Percentiles rank a stretch among this genome's conserved stretches.
Conservation (phyloP, 2,797 vertebrate species). For the Novumbra hubbsi region DNA sequence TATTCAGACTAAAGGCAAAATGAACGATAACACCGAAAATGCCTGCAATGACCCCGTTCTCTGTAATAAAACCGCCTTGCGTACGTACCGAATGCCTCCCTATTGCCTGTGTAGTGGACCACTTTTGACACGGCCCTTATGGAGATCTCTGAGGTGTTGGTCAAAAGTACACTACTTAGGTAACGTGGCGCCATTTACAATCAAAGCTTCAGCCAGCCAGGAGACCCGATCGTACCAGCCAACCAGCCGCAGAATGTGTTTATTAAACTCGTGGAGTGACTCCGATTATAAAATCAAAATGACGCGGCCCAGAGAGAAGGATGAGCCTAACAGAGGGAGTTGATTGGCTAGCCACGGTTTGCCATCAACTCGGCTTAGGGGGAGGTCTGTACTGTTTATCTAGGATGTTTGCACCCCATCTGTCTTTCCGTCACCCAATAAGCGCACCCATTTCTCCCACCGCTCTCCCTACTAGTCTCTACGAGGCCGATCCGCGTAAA, state of each 20-base stretch:
- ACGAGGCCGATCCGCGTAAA: constrained; percentile 34
- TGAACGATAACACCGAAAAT: constrained; percentile 39
- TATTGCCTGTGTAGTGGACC: not conserved
- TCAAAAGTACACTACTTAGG: not conserved
- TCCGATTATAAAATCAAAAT: constrained; percentile 51
- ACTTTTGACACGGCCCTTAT: not conserved
- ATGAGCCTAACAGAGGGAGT: constrained; percentile 24
- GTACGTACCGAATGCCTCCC: not conserved
- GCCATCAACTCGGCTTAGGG: constrained; percentile 30
- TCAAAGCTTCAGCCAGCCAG: constrained; percentile 20
- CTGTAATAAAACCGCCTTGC: constrained; percentile 21
- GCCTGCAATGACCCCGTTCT: constrained; percentile 28
- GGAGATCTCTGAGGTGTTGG: not conserved
- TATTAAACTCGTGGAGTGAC: constrained; percentile 40
- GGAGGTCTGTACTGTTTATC: constrained; percentile 58
- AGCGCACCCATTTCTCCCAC: constrained; percentile 45
- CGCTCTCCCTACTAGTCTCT: not conserved
- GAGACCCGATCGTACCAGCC: not conserved
- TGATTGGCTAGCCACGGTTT: constrained; percentile 40
- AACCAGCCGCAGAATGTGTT: constrained; percentile 31
- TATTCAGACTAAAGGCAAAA: constrained; percentile 25
- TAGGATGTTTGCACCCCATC: constrained; percentile 46
- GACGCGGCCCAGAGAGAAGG: constrained; percentile 40
- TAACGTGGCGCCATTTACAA: not conserved
- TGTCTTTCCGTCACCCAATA: constrained; percentile 58